These are phyloP conservation scores for Fragum sueziense DNA, from an alignment of 2,888 invertebrate species.

Conservation along the genomic window DNA sequence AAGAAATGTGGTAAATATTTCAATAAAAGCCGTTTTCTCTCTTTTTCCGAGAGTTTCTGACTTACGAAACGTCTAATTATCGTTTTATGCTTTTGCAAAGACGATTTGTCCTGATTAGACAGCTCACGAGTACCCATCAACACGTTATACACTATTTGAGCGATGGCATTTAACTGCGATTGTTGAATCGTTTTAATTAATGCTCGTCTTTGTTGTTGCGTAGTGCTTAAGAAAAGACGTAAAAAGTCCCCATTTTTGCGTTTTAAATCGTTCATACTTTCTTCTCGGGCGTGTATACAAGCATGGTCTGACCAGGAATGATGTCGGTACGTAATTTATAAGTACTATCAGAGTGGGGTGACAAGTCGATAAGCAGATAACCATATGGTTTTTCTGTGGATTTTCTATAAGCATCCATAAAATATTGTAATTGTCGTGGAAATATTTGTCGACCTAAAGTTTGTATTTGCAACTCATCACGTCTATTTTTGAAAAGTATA, in stretches of 20 bases:
- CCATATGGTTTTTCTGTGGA: constrained; percentile 28
- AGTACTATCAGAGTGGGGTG: constrained; percentile 34
- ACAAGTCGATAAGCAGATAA: constrained; percentile 44
- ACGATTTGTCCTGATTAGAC: constrained; percentile 25
- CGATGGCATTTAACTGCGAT: constrained; percentile 16
- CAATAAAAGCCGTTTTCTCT: constrained; percentile 23
- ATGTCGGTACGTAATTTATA: constrained; percentile 40
- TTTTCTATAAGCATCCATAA: constrained; percentile 45
- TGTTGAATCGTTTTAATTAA: constrained; percentile 34
- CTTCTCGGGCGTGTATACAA: constrained; percentile 35
- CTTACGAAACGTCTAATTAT: constrained; percentile 36
- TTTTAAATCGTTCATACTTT: constrained; percentile 22
- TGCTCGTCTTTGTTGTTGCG: constrained; percentile 24
- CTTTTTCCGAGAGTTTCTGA: constrained; percentile 22
- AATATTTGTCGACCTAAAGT: constrained; percentile 51
- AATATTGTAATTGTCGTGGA: constrained; percentile 43
- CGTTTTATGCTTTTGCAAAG: constrained; percentile 20
- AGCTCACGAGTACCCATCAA: constrained; percentile 11
- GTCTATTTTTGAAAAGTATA: constrained; percentile 41
- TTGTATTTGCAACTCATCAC: constrained; percentile 49
- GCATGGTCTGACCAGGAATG: constrained; percentile 42
- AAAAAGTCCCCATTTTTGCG: constrained; percentile 36
- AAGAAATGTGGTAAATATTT: constrained; percentile 34
- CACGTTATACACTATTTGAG: constrained; percentile 9
- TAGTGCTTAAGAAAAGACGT: constrained; percentile 18